A percentile compares a stretch with the other conserved stretches of the same genome.
phyloP scores from a whole-genome alignment of 2,888 invertebrate genomes.

The Melinaea menophilus region DNA sequence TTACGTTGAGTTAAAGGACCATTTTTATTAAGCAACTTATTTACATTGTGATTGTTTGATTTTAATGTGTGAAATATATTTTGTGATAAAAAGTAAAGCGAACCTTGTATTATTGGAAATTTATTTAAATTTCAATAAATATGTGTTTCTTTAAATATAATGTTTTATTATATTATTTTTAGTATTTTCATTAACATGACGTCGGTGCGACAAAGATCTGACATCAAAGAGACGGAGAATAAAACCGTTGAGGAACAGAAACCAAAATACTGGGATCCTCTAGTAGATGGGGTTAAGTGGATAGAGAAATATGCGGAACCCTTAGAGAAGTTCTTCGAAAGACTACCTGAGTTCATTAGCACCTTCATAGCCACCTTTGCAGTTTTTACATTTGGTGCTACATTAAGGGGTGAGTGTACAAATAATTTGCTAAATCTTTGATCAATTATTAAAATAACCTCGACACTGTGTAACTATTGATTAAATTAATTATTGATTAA shows the following conservation, averaged over 20 bases:
- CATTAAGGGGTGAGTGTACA: conserved; percentile 74
- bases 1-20: no score
- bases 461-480: no score
- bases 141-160: no score
- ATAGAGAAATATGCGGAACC: conserved; percentile 76
- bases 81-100: no score
- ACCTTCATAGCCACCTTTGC: conserved; percentile 78
- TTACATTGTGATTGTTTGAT: no score
- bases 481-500: no score
- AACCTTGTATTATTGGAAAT: no score
- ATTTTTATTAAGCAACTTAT: no score
- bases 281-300: conserved; percentile 79
- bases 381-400: conserved; percentile 80
- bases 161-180: no score
- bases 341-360: conserved; percentile 74
- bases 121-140: no score
- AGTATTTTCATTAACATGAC: conserved; percentile 27
- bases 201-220: conserved; percentile 35
- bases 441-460: no score
- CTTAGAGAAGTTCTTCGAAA: conserved; percentile 76
- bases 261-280: conserved; percentile 67
- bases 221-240: conserved; percentile 18
- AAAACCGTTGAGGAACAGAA: conserved; percentile 31
- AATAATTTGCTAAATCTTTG: not conserved
- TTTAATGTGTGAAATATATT: no score